Percentiles rank a stretch among this genome's conserved stretches.
Conservation (phyloP, 1,140 invertebrate genomes). For the Trichonephila inaurata region DNA sequence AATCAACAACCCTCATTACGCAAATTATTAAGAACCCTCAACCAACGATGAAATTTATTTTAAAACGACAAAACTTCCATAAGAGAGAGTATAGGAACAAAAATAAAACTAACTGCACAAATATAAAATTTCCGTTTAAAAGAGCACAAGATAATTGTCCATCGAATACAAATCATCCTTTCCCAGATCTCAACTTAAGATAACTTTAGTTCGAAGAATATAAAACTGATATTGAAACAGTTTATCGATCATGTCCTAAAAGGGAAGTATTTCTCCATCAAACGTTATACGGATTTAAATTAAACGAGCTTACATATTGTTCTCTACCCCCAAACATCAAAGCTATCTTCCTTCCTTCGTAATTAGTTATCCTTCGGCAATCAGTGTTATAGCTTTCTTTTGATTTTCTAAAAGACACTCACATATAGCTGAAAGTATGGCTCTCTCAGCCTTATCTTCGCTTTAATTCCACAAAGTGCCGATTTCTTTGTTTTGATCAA, state of each 20-base stretch:
- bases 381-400: conserved; percentile 57
- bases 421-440: not conserved
- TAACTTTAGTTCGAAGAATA: not conserved
- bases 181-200: not conserved
- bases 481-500: conserved; percentile 44
- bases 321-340: conserved; percentile 13
- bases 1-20: no score
- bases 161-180: not conserved
- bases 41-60: no score
- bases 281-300: conserved; percentile 44
- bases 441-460: not conserved
- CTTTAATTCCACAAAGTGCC: conserved; percentile 61
- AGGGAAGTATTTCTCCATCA: conserved; percentile 28
- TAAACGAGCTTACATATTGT: conserved; percentile 47
- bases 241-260: conserved; percentile 26
- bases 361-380: conserved; percentile 57
- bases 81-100: no score
- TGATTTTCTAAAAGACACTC: not conserved
- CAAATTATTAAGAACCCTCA: no score
- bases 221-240: conserved; percentile 17
- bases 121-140: not conserved
- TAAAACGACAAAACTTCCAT: no score
- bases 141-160: not conserved
- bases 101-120: not conserved
- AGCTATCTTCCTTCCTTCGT: conserved; percentile 27